Evolutionary conservation across 2,888 invertebrate genomes (phyloP), one percentile per base, ranked within the genome.

Genomic region (Dynastes grantii): DNA sequence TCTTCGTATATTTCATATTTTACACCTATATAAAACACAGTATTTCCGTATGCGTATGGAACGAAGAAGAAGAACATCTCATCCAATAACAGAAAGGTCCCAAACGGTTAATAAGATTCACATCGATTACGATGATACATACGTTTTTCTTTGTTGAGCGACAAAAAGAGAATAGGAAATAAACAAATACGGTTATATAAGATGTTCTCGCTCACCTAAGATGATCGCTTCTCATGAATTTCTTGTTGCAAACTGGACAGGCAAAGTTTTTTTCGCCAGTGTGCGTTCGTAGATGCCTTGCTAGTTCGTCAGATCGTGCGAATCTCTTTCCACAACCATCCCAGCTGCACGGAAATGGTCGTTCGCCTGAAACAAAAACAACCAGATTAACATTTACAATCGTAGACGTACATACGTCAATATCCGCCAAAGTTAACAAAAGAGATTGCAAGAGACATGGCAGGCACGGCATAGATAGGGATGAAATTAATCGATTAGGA

Each of bases 151-250:
- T 45, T 45, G 45, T 45, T 45, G 45, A 45, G 2, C 8, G 45
- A 45, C 45, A 11, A 45, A 45, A 45, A 11, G 11, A 45, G 45
- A 45, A 45, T 1, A 45, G 45, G 45, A 11, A 5, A 11, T 45
- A 45, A 45, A 11, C 8, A 45, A 45, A 45, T 11, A 45, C 11
- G 45, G 32, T 37, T 5, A 5, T 37, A 6, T 11, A 45, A 8
- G 45, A 45, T 45, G 4, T 68, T 22, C 9, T 51, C 6, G n/a
- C 80, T 86, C 86, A 91, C 91, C 91, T 91, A 71, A 93, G 90
- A 85, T 93, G 93, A 85, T 93, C 92, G 82, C 92, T 92, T 79
- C 93, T 88, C 92, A 92, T 93, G 85, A 93, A 93, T 82, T 92
- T 90, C 86, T 92, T 92, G 83, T 90, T 90, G 87, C 93, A 93